These are phyloP conservation scores for Heliconius aoede DNA, from an alignment of 2,888 invertebrate genomes.

Conservation along the genomic window DNA sequence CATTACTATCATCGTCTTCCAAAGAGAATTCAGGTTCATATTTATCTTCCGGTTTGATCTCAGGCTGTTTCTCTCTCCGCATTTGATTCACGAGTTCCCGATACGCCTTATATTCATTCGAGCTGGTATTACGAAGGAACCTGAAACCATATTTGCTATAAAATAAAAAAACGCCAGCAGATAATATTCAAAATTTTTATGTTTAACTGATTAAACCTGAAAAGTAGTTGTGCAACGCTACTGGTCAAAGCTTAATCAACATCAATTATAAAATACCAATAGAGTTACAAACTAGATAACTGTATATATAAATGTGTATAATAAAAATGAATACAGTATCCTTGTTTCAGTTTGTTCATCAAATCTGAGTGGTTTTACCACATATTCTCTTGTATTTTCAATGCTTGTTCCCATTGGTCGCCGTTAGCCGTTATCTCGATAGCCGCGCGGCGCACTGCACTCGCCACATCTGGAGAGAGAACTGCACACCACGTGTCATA, in stretches of 20 bases:
- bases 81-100: constrained; percentile 70
- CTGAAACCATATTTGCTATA: constrained; percentile 64
- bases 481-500: constrained; percentile 82
- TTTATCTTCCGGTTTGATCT: constrained; percentile 78
- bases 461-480: constrained; percentile 82
- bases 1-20: constrained; percentile 79
- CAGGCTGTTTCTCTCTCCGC: constrained; percentile 63
- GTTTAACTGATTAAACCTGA: constrained; percentile 58
- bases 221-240: constrained; percentile 48
- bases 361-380: constrained; percentile 78
- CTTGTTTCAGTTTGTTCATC: constrained; percentile 51
- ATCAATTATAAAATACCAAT: not conserved
- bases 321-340: constrained; percentile 79
- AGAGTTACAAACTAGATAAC: constrained; percentile 44
- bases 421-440: constrained; percentile 86
- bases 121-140: constrained; percentile 78
- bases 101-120: constrained; percentile 77
- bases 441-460: constrained; percentile 79
- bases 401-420: constrained; percentile 87
- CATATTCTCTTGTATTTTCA: constrained; percentile 83
- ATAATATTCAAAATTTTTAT: constrained; percentile 61
- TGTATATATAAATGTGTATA: constrained; percentile 57
- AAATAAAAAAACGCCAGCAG: constrained; percentile 50
- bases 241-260: constrained; percentile 14
- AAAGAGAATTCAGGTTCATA: constrained; percentile 81